These are phyloP conservation scores for Siniperca undulata DNA, from an alignment of 2,797 vertebrate genomes.

Conservation along the genomic window DNA sequence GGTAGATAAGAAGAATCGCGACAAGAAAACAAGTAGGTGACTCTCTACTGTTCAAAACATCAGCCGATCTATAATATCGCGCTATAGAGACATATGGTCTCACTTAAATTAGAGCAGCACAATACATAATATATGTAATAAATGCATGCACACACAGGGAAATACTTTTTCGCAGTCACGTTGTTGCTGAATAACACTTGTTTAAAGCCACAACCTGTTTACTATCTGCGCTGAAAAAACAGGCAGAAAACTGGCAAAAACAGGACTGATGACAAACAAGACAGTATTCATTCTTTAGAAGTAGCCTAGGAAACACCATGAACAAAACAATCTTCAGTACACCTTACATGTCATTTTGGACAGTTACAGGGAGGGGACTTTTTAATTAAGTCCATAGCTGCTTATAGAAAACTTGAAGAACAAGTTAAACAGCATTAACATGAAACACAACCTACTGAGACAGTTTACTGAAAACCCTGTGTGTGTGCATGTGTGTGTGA, in stretches of 20 bases:
- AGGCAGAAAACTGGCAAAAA: fast-evolving
- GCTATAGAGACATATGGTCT: background rate
- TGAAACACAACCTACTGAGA: slow-evolving; percentile 49
- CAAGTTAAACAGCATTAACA: slow-evolving; percentile 75
- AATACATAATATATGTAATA: background rate
- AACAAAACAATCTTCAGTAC: background rate
- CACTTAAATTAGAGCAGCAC: background rate
- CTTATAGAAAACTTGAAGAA: slow-evolving; percentile 66
- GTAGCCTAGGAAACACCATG: background rate
- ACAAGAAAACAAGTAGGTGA: slow-evolving; percentile 81
- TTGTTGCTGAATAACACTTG: background rate
- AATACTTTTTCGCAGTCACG: background rate
- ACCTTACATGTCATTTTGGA: background rate
- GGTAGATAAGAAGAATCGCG: slow-evolving; percentile 81
- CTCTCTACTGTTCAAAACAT: background rate
- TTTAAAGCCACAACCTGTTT: slow-evolving; percentile 3
- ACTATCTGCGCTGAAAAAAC: background rate
- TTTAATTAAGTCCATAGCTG: background rate
- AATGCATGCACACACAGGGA: background rate
- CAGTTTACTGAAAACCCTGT: slow-evolving; percentile 62
- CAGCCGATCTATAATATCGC: too few relatives aligned
- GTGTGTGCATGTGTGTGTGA: background rate
- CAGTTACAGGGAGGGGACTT: background rate
- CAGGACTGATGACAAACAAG: background rate
- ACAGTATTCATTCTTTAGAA: background rate